A percentile compares a stretch with the other conserved stretches of the same genome.
Conservation (phyloP, 2,888 invertebrate species). For the Parnassius mnemosyne region DNA sequence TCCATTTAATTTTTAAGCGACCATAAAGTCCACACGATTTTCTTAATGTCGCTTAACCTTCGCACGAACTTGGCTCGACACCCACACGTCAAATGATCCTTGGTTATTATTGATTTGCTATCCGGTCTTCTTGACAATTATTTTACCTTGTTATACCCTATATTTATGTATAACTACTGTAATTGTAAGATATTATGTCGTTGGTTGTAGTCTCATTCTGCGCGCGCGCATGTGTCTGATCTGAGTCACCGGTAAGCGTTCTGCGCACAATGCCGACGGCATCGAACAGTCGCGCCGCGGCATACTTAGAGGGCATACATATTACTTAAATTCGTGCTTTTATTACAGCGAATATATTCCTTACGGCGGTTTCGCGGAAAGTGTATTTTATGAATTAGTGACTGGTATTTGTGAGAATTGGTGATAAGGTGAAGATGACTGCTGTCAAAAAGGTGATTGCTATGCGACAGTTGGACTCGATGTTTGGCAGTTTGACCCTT, state of each 20-base stretch:
- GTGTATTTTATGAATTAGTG: slow-evolving; percentile 34
- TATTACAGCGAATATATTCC: slow-evolving; percentile 31
- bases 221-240: slow-evolving; percentile 71
- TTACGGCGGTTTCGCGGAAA: slow-evolving; percentile 28
- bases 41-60: slow-evolving; percentile 46
- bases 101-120: slow-evolving; percentile 60
- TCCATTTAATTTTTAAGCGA: slow-evolving; percentile 14
- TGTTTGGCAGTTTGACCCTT: slow-evolving; percentile 84
- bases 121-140: slow-evolving; percentile 55
- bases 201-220: slow-evolving; percentile 67
- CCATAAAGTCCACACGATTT: slow-evolving; percentile 14
- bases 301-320: slow-evolving; percentile 76
- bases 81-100: slow-evolving; percentile 56
- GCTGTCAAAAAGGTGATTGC: slow-evolving; percentile 83
- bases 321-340: slow-evolving; percentile 57
- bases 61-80: slow-evolving; percentile 53
- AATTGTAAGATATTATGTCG: slow-evolving; percentile 66
- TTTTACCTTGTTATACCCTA: slow-evolving; percentile 72
- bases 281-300: slow-evolving; percentile 74
- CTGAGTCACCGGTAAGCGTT: slow-evolving; percentile 72
- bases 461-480: slow-evolving; percentile 85
- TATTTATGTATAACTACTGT: slow-evolving; percentile 65
- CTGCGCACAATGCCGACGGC: slow-evolving; percentile 73
- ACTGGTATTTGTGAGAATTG: slow-evolving; percentile 35
- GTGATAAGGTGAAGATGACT: slow-evolving; percentile 56